Base-by-base conservation (phyloP, 1,140 invertebrate species). In the Brachionus sp. region DNA sequence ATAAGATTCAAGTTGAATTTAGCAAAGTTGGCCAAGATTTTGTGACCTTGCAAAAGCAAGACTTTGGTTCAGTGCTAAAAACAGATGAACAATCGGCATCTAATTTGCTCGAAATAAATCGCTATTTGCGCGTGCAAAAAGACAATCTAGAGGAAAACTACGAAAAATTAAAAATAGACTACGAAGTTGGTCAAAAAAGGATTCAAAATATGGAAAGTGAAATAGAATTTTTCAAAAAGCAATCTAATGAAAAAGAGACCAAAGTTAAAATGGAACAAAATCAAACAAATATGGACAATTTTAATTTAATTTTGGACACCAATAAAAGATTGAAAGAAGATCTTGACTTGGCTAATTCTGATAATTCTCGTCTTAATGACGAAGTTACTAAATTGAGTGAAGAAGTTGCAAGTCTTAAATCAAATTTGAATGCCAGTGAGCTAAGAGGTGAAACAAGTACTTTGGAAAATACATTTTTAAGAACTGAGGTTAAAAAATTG, bases 1-100 rank as follows among this genome's bases (percentile, higher is more conserved):
- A 62, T 25, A 66, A 62, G 23, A 12, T 80, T 62, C 77, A 80
- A 66, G 16, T 23, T 42, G 77, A 80, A 37, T 66, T 80, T 23
- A 80, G 77, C 35, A 80, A 80, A 62, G 50, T 80, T 39, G 62
- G 77, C 12, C 77, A 80, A 37, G 77, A 80, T 29, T 80, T 80
- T 16, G 77, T 66, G 12, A 44, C 50, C 9, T n/a, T 80, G 13
- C 46, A 80, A 80, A 57, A 66, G 29, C 77, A 80, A 44, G 77
- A 66, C n/a, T 80, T 66, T 25, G 39, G 77, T 2, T 25, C 50
- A 2, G 16, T 39, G 37, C 6, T 70, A 4, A 70, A 37, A 19
- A 70, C 35, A 39, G 66, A 70, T 19, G 66, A 80, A 23, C 77
- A 80, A 25, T 80, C 77, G 29, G 23, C 50, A 7, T 62, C 50